These are phyloP conservation scores for Tarsius wallacei DNA, from an alignment of 2,797 vertebrate genomes.

Conservation along the genomic window DNA sequence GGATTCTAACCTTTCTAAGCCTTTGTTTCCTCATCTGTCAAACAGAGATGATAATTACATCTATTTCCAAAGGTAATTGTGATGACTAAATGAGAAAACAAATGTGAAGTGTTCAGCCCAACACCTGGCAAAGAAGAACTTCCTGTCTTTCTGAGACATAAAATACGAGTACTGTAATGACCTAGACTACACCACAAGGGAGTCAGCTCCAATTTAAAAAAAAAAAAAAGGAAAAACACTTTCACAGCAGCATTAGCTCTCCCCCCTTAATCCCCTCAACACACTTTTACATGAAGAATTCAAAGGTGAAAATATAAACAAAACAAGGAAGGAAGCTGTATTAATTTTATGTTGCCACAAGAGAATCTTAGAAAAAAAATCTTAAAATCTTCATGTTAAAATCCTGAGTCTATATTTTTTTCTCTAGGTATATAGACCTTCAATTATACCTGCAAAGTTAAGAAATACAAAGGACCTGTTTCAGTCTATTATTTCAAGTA, in stretches of 20 bases:
- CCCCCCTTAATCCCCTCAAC: neutral
- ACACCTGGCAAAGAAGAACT: neutral
- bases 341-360: constrained; percentile 47
- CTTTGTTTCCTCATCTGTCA: neutral
- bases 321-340: constrained; percentile 2
- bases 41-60: neutral
- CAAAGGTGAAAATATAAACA: neutral
- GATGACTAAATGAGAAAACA: neutral
- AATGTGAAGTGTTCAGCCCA: neutral
- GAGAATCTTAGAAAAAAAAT: neutral
- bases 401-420: neutral
- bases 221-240: neutral
- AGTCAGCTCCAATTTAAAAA: neutral
- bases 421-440: neutral
- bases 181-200: neutral
- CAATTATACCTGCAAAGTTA: constrained; percentile 12
- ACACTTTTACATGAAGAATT: neutral
- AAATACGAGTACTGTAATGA: neutral
- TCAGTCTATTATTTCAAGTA: constrained; percentile 20
- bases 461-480: neutral
- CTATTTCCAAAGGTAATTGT: neutral
- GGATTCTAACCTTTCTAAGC: neutral
- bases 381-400: constrained; percentile 46
- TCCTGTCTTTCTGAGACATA: neutral
- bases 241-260: neutral